These are phyloP conservation scores for Asobara japonica DNA, from an alignment of 1,140 invertebrate species.

Conservation along the genomic window DNA sequence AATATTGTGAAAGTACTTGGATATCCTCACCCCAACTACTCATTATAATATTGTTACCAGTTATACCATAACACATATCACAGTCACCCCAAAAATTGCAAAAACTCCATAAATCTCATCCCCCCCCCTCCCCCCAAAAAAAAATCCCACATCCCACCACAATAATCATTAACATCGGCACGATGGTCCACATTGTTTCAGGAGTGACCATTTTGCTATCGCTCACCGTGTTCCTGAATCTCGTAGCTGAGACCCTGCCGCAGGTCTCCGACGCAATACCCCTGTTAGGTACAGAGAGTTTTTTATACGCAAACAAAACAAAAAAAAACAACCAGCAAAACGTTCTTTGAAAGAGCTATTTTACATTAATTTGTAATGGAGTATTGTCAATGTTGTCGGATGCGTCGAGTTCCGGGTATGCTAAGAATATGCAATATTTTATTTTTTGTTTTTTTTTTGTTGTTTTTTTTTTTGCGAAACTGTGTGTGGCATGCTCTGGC, in stretches of 20 bases:
- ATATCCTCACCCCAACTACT: too few species aligned
- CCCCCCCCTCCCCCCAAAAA: background rate
- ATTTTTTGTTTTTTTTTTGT: too few species aligned
- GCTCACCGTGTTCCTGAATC: conserved; percentile 98
- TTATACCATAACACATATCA: too few species aligned
- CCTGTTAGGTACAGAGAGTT: conserved; percentile 83
- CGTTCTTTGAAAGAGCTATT: background rate
- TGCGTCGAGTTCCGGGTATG: background rate
- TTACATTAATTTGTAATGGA: background rate
- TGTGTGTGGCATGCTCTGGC: background rate
- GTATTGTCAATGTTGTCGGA: conserved; percentile 2
- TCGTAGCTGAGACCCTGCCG: conserved; percentile 94
- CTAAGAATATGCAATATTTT: background rate
- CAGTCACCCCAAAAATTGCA: too few species aligned
- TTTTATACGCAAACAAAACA: conserved; percentile 34
- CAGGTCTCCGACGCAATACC: conserved; percentile 95
- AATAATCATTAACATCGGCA: conserved; percentile 33
- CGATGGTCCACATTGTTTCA: conserved; percentile 76
- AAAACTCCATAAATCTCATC: background rate
- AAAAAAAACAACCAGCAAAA: conserved; percentile 14
- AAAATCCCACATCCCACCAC: background rate
- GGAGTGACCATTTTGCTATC: conserved; percentile 99
- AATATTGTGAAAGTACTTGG: too few species aligned
- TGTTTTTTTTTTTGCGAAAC: background rate
- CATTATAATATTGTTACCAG: too few species aligned